Conservation (phyloP, 2,888 invertebrate species). For the Tetragnatha montana region DNA sequence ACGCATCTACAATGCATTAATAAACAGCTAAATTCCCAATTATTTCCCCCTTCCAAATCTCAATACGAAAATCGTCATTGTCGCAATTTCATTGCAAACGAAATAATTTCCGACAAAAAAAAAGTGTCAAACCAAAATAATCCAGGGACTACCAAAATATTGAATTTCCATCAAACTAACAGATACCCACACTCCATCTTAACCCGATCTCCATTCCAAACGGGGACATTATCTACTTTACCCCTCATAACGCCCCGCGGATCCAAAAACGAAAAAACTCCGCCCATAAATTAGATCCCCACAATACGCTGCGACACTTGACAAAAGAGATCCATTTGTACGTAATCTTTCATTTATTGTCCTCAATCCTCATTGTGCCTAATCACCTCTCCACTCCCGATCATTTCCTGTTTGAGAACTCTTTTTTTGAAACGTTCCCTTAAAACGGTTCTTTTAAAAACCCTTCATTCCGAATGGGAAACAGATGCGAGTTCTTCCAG, state of each 20-base stretch:
- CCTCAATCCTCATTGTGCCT: constrained; percentile 31
- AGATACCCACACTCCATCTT: constrained; percentile 28
- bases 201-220: constrained; percentile 14
- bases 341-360: constrained; percentile 54
- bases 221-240: constrained; percentile 15
- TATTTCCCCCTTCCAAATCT: no score
- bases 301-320: constrained; percentile 46
- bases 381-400: constrained; percentile 51
- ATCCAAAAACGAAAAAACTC: constrained; percentile 22
- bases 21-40: no score
- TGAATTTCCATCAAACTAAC: constrained; percentile 43
- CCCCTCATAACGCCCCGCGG: background rate
- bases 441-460: constrained; percentile 34
- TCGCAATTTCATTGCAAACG: background rate
- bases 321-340: constrained; percentile 50
- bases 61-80: no score
- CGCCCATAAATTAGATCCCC: constrained; percentile 41
- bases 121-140: background rate
- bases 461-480: constrained; percentile 30
- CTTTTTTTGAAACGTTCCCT: constrained; percentile 17
- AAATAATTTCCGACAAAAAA: background rate
- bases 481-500: constrained; percentile 50
- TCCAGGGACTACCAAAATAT: background rate
- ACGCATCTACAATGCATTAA: no score
- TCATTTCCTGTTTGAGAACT: constrained; percentile 49